phyloP scores from a whole-genome alignment of 2,888 invertebrate genomes.

The Euzetes globulus region DNA sequence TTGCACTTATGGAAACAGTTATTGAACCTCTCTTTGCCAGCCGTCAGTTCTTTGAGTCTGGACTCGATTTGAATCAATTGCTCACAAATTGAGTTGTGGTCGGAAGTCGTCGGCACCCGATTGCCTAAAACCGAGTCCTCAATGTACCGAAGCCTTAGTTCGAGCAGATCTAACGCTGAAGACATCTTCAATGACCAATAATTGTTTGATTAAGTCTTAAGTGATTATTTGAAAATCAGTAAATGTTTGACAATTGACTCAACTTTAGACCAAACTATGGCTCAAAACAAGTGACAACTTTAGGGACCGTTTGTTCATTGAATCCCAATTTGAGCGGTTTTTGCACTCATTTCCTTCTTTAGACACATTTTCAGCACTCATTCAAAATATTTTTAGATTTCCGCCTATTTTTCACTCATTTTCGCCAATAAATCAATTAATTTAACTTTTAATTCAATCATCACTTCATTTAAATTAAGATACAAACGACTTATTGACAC shows the following conservation, averaged over 20 bases:
- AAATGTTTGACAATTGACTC: no score
- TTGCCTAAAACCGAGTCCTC: conserved; percentile 26
- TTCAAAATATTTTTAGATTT: no score
- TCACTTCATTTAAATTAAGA: no score
- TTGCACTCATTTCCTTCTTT: no score
- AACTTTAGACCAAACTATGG: neutral
- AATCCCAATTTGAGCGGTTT: no score
- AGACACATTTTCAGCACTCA: no score
- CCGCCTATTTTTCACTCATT: no score
- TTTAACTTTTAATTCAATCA: no score
- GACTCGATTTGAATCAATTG: conserved; percentile 12
- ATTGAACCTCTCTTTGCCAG: conserved; percentile 31
- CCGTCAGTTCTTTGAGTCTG: conserved; percentile 30
- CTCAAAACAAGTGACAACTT: neutral
- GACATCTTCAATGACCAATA: neutral
- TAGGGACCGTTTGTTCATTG: no score
- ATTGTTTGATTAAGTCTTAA: neutral
- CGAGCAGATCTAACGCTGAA: conserved; percentile 12
- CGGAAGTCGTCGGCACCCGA: neutral
- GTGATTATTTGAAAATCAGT: neutral
- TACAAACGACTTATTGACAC: no score
- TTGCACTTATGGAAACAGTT: conserved; percentile 16
- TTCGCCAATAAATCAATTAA: no score
- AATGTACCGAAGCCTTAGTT: conserved; percentile 4
- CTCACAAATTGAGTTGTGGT: neutral